phyloP scores from a whole-genome alignment of 2,113 vertebrate species.

The Siniperca chuatsi region DNA sequence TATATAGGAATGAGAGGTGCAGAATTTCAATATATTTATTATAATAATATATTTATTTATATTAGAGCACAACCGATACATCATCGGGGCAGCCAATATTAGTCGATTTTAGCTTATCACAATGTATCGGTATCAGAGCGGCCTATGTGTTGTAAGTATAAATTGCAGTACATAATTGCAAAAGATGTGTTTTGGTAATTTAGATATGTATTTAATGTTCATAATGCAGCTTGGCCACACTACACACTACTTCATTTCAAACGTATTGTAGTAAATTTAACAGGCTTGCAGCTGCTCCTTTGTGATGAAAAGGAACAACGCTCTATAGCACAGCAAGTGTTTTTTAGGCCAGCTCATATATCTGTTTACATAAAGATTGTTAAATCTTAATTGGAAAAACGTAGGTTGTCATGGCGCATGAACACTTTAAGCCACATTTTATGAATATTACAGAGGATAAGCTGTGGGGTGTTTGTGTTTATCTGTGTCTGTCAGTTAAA shows the following conservation, averaged over 20 bases:
- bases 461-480: conserved; percentile 41
- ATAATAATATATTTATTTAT: too few species aligned
- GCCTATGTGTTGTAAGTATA: neutral
- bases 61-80: neutral
- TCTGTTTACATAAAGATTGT: conserved; percentile 54
- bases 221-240: too few species aligned
- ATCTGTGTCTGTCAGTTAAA: conserved; percentile 40
- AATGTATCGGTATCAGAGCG: neutral
- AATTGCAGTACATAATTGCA: neutral
- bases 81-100: neutral
- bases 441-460: conserved; percentile 62
- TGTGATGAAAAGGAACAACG: conserved; percentile 7
- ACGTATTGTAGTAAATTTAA: too few species aligned
- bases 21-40: neutral
- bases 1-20: too few species aligned
- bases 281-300: conserved; percentile 20
- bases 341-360: conserved; percentile 65
- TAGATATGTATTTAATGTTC: too few species aligned
- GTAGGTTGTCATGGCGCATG: conserved; percentile 47
- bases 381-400: conserved; percentile 52
- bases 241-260: too few species aligned
- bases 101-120: too few species aligned
- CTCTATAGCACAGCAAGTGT: conserved; percentile 4
- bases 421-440: conserved; percentile 45
- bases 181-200: neutral